phyloP scores from a whole-genome alignment of 1,140 invertebrate species.

The Belonocnema kinseyi region DNA sequence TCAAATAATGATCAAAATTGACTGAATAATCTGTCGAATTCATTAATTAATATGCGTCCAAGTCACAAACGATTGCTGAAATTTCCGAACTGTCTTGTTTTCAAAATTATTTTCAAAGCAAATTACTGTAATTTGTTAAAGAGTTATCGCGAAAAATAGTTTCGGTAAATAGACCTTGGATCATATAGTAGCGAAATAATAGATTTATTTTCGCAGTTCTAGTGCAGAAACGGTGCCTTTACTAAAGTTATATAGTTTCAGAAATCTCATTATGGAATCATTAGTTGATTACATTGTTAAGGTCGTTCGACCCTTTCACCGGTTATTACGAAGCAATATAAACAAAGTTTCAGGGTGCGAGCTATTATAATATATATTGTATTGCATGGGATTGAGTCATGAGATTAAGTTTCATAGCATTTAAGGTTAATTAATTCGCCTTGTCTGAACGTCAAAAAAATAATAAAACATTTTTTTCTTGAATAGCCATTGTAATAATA shows the following conservation, averaged over 20 bases:
- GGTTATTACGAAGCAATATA: constrained; percentile 16
- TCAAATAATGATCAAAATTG: no score
- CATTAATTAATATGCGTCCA: no score
- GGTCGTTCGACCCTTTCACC: background rate
- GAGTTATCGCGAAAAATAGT: background rate
- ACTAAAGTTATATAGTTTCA: background rate
- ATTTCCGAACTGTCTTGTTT: background rate
- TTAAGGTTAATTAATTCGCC: constrained; percentile 17
- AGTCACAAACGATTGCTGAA: no score
- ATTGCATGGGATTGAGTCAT: background rate
- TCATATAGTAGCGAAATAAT: background rate
- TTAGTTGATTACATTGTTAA: constrained; percentile 11
- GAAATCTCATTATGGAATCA: background rate
- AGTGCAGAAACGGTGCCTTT: background rate
- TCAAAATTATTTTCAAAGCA: background rate
- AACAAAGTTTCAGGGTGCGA: background rate
- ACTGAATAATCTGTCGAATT: no score
- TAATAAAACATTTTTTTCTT: background rate
- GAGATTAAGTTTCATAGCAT: constrained; percentile 7
- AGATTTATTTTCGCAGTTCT: background rate
- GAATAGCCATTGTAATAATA: background rate
- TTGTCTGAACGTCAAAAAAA: background rate
- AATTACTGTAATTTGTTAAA: background rate
- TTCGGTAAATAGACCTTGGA: constrained; percentile 8
- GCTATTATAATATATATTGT: constrained; percentile 28